These are phyloP conservation scores for Diorhabda carinulata DNA, from an alignment of 1,140 invertebrate genomes.

Conservation along the genomic window DNA sequence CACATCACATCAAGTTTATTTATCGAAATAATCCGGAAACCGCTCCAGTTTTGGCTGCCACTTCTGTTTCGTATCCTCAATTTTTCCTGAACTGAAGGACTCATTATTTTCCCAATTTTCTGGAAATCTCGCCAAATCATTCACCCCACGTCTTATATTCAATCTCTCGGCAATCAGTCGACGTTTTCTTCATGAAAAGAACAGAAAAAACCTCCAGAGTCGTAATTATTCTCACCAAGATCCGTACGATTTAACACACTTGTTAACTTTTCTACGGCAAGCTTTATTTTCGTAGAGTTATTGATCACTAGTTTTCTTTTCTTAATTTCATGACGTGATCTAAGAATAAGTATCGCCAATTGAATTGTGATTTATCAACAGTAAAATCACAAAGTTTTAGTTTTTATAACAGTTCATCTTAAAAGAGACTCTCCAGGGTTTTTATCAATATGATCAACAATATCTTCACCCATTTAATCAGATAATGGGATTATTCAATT, in stretches of 20 bases:
- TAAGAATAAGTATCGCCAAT: not conserved
- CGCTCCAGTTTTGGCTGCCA: not conserved
- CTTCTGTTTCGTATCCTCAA: not conserved
- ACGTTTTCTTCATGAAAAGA: not conserved
- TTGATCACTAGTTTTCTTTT: not conserved
- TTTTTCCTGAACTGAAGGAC: not conserved
- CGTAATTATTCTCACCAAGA: constrained; percentile 1
- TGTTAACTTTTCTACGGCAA: not conserved
- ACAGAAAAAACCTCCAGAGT: constrained; percentile 3
- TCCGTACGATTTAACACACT: constrained; percentile 2
- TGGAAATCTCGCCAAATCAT: not conserved
- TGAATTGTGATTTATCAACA: too few relatives aligned
- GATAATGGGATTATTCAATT: too few relatives aligned
- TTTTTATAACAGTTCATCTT: too few relatives aligned
- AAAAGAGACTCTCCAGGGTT: too few relatives aligned
- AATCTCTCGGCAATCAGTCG: constrained; percentile 4
- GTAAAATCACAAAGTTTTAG: too few relatives aligned
- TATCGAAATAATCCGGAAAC: not conserved
- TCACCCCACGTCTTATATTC: not conserved
- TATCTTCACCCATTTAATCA: too few relatives aligned
- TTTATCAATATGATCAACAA: too few relatives aligned
- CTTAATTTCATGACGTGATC: not conserved
- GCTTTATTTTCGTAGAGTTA: not conserved
- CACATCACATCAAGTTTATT: not conserved
- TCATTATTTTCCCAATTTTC: constrained; percentile 2